Evolutionary conservation across 2,113 vertebrate genomes (phyloP), one percentile per base, ranked within the genome.

Genomic region (Nannobrachium achirus): DNA sequence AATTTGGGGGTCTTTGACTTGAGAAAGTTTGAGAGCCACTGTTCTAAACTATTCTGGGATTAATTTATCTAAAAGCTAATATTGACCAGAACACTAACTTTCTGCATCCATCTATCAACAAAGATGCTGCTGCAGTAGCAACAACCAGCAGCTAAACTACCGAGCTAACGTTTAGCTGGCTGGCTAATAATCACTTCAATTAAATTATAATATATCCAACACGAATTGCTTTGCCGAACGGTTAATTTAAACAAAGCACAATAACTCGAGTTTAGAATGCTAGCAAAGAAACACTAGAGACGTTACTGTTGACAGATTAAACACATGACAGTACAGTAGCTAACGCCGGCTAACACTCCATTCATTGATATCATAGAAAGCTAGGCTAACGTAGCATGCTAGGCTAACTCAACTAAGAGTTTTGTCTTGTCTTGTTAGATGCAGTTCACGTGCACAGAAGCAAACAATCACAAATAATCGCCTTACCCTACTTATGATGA

Each of bases 401-500:
- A 75, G 8, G 78, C 64, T 86, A 81, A 59, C 11, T 9, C 38
- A 45, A 19, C 44, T 59, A n/a, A 66, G 13, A 6, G n/a, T 8
- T 48, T 49, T 10, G 18, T 25, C 50, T 48, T 44, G 8, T 50
- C 10, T 73, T 41, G 7, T 1, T 2, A 4, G 16, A 13, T 16
- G 48, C 48, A 2, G 16, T 33, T 33, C 1, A 33, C 25, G 25
- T 33, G 25, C 25, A 33, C 25, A 5, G 25, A 33, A 61, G 1
- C 19, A 3, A 52, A 18, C 3, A 51, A 14, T 7, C 9, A 10
- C 4, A n/a, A 1, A 51, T 44, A 0, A n/a, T 40, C 8, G 0
- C 2, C 81, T 84, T 88, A 91, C 89, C 88, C 85, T 39, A 41
- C 3, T 63, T 69, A 44, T 20, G 49, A 46, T 10, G 55, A 63